A percentile compares a stretch with the other conserved stretches of the same genome.
phyloP scores from a whole-genome alignment of 2,113 vertebrate species.

The Okapia johnstoni region DNA sequence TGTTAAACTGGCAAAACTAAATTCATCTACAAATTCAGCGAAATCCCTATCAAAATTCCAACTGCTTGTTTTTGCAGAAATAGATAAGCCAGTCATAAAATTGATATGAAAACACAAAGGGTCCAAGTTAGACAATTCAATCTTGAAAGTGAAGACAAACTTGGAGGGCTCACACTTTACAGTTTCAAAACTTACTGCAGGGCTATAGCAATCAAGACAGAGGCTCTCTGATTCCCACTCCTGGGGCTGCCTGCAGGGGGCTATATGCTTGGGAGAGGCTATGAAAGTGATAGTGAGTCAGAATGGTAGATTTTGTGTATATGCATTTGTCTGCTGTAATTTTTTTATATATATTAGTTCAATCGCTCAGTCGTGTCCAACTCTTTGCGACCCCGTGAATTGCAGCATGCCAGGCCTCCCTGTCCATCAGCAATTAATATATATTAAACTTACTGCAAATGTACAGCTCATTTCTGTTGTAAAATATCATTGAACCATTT shows the following conservation, averaged over 20 bases:
- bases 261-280: conserved; percentile 87
- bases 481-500: conserved; percentile 99
- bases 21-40: neutral
- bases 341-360: no score
- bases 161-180: neutral
- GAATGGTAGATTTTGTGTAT: conserved; percentile 94
- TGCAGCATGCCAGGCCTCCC: no score
- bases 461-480: conserved; percentile 99
- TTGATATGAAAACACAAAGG: neutral
- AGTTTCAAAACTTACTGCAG: neutral
- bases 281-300: conserved; percentile 95
- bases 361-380: no score
- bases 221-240: conserved; percentile 44
- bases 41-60: neutral
- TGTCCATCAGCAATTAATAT: no score
- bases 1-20: neutral
- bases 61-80: neutral
- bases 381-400: no score
- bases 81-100: neutral
- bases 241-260: conserved; percentile 71
- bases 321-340: conserved; percentile 99
- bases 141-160: neutral
- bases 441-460: conserved; percentile 99
- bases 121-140: neutral
- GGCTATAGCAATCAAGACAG: neutral